These are phyloP conservation scores for Dynastes grantii DNA, from an alignment of 2,888 invertebrate genomes.

Conservation along the genomic window DNA sequence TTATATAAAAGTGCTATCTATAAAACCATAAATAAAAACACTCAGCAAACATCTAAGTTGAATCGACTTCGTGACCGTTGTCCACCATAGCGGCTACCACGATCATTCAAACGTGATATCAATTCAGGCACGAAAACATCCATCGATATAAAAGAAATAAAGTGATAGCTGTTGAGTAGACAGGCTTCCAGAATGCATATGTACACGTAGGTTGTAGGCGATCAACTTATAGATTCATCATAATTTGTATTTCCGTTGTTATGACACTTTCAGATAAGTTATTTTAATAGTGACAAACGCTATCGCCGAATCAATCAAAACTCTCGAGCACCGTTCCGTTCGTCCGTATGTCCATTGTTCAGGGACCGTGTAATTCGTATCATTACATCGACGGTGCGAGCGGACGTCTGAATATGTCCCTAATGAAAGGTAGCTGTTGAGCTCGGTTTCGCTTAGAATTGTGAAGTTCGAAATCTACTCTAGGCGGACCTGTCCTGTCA, in stretches of 20 bases:
- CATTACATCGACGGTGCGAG: slow-evolving; percentile 23
- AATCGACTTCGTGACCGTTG: slow-evolving; percentile 29
- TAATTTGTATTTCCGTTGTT: slow-evolving; percentile 62
- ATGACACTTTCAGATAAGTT: slow-evolving; percentile 59
- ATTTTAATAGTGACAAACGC: slow-evolving; percentile 63
- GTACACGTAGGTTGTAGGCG: slow-evolving; percentile 5
- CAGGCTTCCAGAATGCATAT: slow-evolving; percentile 20
- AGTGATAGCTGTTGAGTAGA: slow-evolving; percentile 44
- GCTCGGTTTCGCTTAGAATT: not conserved
- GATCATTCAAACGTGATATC: slow-evolving; percentile 43
- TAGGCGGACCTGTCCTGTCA: slow-evolving; percentile 54
- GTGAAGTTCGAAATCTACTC: slow-evolving; percentile 28
- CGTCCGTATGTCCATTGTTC: slow-evolving; percentile 45
- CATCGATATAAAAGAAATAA: slow-evolving; percentile 38
- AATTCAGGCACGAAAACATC: slow-evolving; percentile 34
- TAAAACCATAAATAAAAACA: not conserved
- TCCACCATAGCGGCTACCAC: slow-evolving; percentile 27
- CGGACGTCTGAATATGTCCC: slow-evolving; percentile 16
- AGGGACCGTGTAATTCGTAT: slow-evolving; percentile 51
- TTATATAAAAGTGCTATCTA: too few species aligned
- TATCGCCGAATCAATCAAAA: slow-evolving; percentile 55
- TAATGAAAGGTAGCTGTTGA: not conserved
- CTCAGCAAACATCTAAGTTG: not conserved
- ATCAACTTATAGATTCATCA: slow-evolving; percentile 56
- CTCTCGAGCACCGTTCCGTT: slow-evolving; percentile 13